Conservation (phyloP, 2,113 vertebrate genomes). For the Halcyon senegalensis region DNA sequence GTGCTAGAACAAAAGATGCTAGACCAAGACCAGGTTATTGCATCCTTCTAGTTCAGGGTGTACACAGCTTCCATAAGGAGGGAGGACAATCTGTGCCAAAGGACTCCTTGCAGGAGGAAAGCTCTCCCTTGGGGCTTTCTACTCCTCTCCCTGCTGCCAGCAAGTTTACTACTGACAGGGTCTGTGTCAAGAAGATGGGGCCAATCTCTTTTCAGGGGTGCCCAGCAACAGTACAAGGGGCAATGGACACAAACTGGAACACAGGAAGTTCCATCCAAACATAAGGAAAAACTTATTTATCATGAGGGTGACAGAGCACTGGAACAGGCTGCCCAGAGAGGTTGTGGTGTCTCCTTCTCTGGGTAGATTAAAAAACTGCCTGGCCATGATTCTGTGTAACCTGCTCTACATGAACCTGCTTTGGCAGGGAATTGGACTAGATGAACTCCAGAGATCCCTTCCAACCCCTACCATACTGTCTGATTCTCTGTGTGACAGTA, state of each 20-base stretch:
- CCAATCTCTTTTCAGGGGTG: too few relatives aligned
- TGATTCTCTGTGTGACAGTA: background rate
- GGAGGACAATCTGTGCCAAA: background rate
- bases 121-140: background rate
- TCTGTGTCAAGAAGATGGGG: too few relatives aligned
- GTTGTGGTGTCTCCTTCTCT: background rate
- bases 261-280: too few relatives aligned
- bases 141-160: background rate
- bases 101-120: background rate
- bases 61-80: background rate
- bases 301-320: too few relatives aligned
- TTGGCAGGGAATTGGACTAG: background rate
- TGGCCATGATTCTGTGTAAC: background rate
- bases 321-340: too few relatives aligned
- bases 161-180: background rate
- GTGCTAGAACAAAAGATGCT: background rate
- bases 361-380: too few relatives aligned
- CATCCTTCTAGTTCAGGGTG: background rate
- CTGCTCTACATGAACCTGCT: too few relatives aligned
- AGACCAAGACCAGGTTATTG: fast-evolving
- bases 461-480: background rate
- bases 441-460: background rate
- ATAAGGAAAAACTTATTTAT: too few relatives aligned
- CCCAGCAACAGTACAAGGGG: too few relatives aligned
- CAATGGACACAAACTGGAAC: too few relatives aligned